Evolutionary conservation across 2,888 invertebrate species (phyloP).

Genomic region (Eustalomyia histrio): DNA sequence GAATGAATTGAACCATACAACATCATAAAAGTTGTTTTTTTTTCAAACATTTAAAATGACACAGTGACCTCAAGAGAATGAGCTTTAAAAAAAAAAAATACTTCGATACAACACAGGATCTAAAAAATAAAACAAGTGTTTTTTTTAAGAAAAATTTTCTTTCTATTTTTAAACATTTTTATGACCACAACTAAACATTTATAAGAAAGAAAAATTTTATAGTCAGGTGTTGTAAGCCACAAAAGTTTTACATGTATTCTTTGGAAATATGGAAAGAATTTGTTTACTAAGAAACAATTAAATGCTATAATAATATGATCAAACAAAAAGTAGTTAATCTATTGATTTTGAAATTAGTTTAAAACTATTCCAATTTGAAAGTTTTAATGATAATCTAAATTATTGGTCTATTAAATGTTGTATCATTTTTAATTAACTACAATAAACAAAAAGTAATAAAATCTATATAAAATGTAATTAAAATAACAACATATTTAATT

Average conservation of each 20-base stretch:
- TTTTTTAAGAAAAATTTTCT: constrained; percentile 18
- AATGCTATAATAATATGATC: constrained; percentile 7
- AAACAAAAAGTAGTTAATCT: constrained; percentile 42
- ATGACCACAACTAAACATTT: not conserved
- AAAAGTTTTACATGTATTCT: constrained; percentile 30
- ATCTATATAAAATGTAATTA: constrained; percentile 14
- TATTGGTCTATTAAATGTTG: constrained; percentile 34
- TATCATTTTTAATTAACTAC: constrained; percentile 43
- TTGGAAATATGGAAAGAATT: not conserved
- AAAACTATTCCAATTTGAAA: constrained; percentile 51
- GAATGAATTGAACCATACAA: constrained; percentile 23
- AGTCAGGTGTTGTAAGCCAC: constrained; percentile 41
- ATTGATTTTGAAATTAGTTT: constrained; percentile 54
- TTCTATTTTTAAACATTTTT: constrained; percentile 12
- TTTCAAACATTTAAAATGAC: constrained; percentile 46
- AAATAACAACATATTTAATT: constrained; percentile 30
- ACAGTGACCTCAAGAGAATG: constrained; percentile 57
- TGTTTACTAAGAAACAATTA: constrained; percentile 2
- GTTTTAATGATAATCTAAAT: constrained; percentile 18
- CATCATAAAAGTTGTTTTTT: constrained; percentile 28
- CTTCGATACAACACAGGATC: constrained; percentile 24
- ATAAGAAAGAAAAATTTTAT: constrained; percentile 20
- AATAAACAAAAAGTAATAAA: constrained; percentile 39
- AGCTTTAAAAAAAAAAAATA: too few relatives aligned
- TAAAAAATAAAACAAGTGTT: constrained; percentile 32